Evolutionary conservation across 2,888 invertebrate species (phyloP).

Genomic region (Euzetes globulus): DNA sequence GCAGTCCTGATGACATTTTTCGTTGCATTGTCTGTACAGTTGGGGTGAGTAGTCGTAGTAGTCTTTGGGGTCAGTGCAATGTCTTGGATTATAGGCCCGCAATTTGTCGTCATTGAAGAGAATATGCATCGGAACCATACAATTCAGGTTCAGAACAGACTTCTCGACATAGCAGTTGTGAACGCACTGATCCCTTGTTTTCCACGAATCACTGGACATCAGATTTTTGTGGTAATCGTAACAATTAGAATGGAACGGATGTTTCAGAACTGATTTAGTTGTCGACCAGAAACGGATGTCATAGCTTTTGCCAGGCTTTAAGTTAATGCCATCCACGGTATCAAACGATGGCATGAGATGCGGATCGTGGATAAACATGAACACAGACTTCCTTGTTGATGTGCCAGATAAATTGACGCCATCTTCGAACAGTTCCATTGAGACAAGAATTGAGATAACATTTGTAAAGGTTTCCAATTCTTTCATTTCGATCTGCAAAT

Average conservation of each 20-base stretch:
- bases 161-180: background rate
- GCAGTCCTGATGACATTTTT: background rate
- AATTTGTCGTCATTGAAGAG: background rate
- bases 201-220: background rate
- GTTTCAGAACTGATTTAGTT: background rate
- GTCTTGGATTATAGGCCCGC: background rate
- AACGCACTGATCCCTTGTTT: conserved; percentile 4
- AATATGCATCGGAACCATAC: background rate
- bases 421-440: background rate
- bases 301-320: background rate
- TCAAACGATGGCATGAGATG: background rate
- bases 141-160: background rate
- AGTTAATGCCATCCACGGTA: background rate
- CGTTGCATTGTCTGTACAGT: background rate
- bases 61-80: background rate
- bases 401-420: background rate
- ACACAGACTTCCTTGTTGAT: too few species aligned
- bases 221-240: background rate
- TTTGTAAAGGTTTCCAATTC: too few species aligned
- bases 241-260: background rate
- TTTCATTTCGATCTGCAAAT: background rate
- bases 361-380: background rate
- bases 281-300: conserved; percentile 3
- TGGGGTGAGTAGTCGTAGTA: too few species aligned
- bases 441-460: background rate